Base-by-base conservation (phyloP, 30 jellyfish, hydroid and myxozoan species). In the Turritopsis dohrnii region DNA sequence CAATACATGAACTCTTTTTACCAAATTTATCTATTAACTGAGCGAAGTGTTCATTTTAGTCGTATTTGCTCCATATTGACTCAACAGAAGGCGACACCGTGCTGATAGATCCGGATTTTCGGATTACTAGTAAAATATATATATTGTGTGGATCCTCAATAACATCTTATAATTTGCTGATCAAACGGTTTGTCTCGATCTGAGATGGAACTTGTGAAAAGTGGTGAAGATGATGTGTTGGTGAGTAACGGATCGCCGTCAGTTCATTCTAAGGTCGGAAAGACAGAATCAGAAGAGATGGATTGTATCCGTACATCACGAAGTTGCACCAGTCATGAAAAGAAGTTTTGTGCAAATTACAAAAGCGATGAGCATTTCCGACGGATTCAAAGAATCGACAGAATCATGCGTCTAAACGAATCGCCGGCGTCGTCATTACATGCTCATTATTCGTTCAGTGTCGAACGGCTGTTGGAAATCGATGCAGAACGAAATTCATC, bases 351-450 rank as follows among this genome's bases (percentile, higher is more conserved):
- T 41, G 60, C 60, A 41, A 41, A 13, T 41, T 41, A 41, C 60
- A 41, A 69, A 21, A 23, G 30, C 17, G 77, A 69, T 19, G 77
- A 69, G 19, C 77, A 69, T 69, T 69, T 69, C 9, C 77, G 77
- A 9, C 28, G 77, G 30, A 69, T 69, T 69, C 77, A 69, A 69
- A 23, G 77, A n/a, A 69, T 69, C 30, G 77, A 69, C 30, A 27
- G 19, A 19, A 69, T 69, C 77, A 69, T 69, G 77, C 28, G 30
- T 23, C 60, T 41, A 13, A 41, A 41, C 13, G 60, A 41, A n/a
- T 23, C 22, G 21, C 21, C 73, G 31, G 19, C 77, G 30, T 7
- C 77, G 0, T 9, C 77, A 16, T 1, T 69, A 69, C 77, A 69
- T 69, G 30, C 28, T 69, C 31, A 27, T 69, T 69, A 69, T 27